Conservation (phyloP, 2,113 vertebrate genomes). For the Plectropomus leopardus region DNA sequence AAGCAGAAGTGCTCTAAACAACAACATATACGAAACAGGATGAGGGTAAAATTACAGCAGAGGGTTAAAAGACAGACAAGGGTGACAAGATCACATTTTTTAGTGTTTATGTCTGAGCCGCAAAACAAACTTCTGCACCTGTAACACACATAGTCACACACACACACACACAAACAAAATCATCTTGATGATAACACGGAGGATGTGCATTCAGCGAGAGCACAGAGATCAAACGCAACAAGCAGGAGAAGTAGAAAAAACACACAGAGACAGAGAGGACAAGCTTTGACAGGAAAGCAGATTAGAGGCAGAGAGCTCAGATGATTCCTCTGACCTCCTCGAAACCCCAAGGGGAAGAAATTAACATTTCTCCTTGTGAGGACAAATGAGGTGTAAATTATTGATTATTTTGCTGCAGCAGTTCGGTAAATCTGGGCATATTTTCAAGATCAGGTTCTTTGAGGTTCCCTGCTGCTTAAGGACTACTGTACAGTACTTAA, state of each 20-base stretch:
- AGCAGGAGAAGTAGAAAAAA: slow-evolving; percentile 23
- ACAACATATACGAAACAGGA: background rate
- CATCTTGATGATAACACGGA: background rate
- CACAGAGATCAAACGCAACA: slow-evolving; percentile 21
- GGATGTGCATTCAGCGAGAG: slow-evolving; percentile 4
- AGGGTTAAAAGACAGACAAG: background rate
- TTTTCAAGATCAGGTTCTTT: background rate
- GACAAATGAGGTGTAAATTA: slow-evolving; percentile 58
- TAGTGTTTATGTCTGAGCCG: slow-evolving; percentile 10
- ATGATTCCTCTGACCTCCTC: slow-evolving; percentile 39
- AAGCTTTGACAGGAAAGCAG: slow-evolving; percentile 18
- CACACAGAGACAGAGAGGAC: slow-evolving; percentile 19
- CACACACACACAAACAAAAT: slow-evolving; percentile 5
- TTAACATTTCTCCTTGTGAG: slow-evolving; percentile 15
- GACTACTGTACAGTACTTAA: background rate
- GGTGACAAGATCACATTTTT: background rate
- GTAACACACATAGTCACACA: background rate
- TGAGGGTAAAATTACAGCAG: background rate
- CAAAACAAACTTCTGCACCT: slow-evolving; percentile 8
- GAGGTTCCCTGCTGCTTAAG: slow-evolving; percentile 29
- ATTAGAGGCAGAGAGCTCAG: slow-evolving; percentile 25
- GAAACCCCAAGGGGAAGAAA: slow-evolving; percentile 19
- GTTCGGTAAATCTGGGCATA: slow-evolving; percentile 34
- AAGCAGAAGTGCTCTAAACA: background rate
- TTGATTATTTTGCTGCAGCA: slow-evolving; percentile 53